Percentiles rank a stretch among this genome's conserved stretches.
These are phyloP conservation scores for Scaptomyza polygonia DNA, from an alignment of 2,888 invertebrate species.

Conservation along the genomic window DNA sequence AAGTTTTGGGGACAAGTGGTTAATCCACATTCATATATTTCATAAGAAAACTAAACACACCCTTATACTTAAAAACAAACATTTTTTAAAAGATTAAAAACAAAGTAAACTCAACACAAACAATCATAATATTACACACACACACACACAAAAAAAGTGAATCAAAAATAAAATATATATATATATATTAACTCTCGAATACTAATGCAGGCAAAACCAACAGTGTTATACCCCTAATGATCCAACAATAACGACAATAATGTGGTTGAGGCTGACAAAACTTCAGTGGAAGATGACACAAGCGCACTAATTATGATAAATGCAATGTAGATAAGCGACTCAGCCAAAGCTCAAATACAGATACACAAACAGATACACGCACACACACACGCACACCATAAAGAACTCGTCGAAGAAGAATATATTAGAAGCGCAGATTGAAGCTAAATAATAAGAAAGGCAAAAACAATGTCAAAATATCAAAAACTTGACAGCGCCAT, in stretches of 20 bases:
- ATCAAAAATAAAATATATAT: constrained; percentile 1
- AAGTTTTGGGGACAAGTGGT: neutral
- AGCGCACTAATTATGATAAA: constrained; percentile 67
- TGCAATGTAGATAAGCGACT: constrained; percentile 45
- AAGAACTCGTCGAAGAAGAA: neutral
- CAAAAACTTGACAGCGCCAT: constrained; percentile 66
- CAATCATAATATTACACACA: constrained; percentile 19
- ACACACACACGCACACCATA: constrained; percentile 16
- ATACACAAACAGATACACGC: constrained; percentile 16
- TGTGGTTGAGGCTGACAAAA: constrained; percentile 32
- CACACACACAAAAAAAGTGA: constrained; percentile 2
- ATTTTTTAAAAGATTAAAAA: constrained; percentile 1
- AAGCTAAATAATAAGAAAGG: constrained; percentile 5
- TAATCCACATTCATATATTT: too few species aligned
- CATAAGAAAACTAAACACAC: constrained; percentile 4
- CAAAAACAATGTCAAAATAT: constrained; percentile 75
- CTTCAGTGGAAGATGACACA: constrained; percentile 25
- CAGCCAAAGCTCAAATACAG: constrained; percentile 32
- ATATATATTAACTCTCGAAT: neutral
- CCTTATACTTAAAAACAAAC: neutral
- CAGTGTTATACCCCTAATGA: constrained; percentile 15
- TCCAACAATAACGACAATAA: constrained; percentile 13
- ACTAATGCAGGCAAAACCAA: constrained; percentile 7
- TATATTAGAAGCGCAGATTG: constrained; percentile 5
- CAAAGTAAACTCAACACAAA: constrained; percentile 26